phyloP scores from a whole-genome alignment of 1,140 invertebrate genomes.

The Drosophila littoralis region DNA sequence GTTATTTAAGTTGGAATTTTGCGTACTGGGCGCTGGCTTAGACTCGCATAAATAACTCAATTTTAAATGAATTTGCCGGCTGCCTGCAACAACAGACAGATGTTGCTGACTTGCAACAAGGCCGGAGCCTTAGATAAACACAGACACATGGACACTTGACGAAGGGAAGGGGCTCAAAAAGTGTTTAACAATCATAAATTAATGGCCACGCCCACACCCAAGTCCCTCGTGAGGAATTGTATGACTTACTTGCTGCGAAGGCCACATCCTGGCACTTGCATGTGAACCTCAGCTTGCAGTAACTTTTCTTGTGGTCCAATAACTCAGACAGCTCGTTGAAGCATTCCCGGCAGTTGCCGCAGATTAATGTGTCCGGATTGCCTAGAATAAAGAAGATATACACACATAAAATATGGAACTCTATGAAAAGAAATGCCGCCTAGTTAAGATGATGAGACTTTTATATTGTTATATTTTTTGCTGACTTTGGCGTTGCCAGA shows the following conservation, averaged over 20 bases:
- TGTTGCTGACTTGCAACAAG: constrained; percentile 74
- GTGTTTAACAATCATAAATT: constrained; percentile 85
- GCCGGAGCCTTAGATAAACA: constrained; percentile 37
- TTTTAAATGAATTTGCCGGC: constrained; percentile 75
- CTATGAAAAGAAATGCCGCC: too few species aligned
- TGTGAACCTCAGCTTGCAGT: constrained; percentile 93
- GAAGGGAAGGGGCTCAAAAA: constrained; percentile 49
- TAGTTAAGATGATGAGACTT: too few species aligned
- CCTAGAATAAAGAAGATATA: constrained; percentile 85
- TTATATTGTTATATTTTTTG: too few species aligned
- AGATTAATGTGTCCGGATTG: constrained; percentile 94
- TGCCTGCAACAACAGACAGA: constrained; percentile 38
- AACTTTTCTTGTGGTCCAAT: constrained; percentile 93
- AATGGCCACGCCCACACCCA: constrained; percentile 52
- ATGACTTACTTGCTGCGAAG: constrained; percentile 80
- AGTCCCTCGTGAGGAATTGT: neutral
- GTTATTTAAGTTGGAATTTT: constrained; percentile 82
- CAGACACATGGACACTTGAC: constrained; percentile 24
- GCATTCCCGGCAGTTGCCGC: constrained; percentile 94
- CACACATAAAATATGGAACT: constrained; percentile 16
- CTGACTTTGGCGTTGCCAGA: neutral
- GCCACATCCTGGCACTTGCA: constrained; percentile 90
- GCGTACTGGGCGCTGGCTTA: constrained; percentile 19
- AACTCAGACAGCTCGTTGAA: constrained; percentile 92
- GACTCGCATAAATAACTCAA: constrained; percentile 78